Evolutionary conservation across 2,797 vertebrate species (phyloP), one percentile per base, ranked within the genome.

Genomic region (Agapornis canus): DNA sequence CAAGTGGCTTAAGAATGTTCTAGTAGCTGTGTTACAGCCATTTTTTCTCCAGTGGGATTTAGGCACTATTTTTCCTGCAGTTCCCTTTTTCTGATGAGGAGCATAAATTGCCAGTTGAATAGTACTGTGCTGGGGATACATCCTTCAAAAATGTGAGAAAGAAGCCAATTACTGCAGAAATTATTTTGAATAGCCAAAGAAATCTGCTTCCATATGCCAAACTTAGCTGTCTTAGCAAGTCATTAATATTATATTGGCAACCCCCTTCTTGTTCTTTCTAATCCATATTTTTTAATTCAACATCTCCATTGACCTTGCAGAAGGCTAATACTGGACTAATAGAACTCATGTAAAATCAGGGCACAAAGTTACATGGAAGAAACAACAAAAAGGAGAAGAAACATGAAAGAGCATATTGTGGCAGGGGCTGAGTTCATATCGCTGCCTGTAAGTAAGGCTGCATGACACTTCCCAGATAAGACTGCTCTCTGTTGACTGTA

Each of bases 391-490:
- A 61, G 26, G 19, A 84, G 51, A 91, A 88, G 54, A 92, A 84
- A 79, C 29, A 73, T 69, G 25, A 83, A 96, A 92, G 70, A 70
- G 25, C 27, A 20, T 85, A 18, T 40, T 72, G 48, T 71, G 47
- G 27, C 47, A 64, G 47, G 27, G 47, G 49, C n/a, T 51, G 42
- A 93, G 35, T 86, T 92, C 29, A 27, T 92, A 37, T 90, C 68
- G 9, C 20, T 66, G 83, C 37, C 37, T 95, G 31, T 63, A 79
- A 71, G 59, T 69, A 65, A 92, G 49, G 31, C 75, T 94, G 90
- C 81, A 86, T 90, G 92, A 86, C 88, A 43, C 70, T 93, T 93
- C 49, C 29, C 56, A 70, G 88, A 90, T 95, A 93, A 94, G 83
- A 48, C 68, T 86, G 51, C 37, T 92, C 93, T 95, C 70, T 86